Conservation (phyloP, 2,113 vertebrate species). For the Labeo rohita region DNA sequence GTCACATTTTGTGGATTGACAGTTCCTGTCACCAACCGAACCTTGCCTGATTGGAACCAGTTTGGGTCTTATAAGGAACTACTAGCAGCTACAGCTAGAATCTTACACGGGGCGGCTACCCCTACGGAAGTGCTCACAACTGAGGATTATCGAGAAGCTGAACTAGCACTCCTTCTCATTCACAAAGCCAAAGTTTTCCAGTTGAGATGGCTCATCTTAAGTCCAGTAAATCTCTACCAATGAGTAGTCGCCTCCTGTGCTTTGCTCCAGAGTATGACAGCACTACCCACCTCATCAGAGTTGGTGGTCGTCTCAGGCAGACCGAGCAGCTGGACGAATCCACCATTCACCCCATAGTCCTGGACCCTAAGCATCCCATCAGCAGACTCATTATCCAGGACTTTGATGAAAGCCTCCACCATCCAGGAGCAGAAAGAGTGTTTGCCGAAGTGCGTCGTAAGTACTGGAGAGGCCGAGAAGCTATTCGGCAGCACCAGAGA, state of each 20-base stretch:
- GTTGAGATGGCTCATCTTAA: not conserved
- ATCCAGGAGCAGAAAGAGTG: not conserved
- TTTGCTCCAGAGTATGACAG: not conserved
- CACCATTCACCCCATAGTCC: not conserved
- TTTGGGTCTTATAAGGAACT: not conserved
- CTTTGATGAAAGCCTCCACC: not conserved
- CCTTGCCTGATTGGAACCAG: not conserved
- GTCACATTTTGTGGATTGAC: not conserved
- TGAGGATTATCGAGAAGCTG: not conserved
- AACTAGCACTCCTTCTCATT: too few species aligned
- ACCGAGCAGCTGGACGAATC: not conserved
- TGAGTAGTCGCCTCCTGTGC: not conserved
- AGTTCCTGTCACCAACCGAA: not conserved
- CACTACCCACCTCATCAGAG: not conserved
- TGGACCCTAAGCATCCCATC: not conserved
- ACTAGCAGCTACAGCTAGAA: not conserved
- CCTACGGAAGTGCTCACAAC: not conserved
- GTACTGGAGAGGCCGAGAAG: not conserved
- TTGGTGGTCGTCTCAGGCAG: not conserved
- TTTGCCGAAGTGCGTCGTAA: not conserved
- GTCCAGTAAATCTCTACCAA: not conserved
- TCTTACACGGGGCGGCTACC: not conserved
- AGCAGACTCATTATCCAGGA: not conserved
- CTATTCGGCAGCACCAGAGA: not conserved
- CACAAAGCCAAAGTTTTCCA: not conserved